Evolutionary conservation across 2,113 vertebrate genomes (phyloP).

Genomic region (Anas platyrhynchos): DNA sequence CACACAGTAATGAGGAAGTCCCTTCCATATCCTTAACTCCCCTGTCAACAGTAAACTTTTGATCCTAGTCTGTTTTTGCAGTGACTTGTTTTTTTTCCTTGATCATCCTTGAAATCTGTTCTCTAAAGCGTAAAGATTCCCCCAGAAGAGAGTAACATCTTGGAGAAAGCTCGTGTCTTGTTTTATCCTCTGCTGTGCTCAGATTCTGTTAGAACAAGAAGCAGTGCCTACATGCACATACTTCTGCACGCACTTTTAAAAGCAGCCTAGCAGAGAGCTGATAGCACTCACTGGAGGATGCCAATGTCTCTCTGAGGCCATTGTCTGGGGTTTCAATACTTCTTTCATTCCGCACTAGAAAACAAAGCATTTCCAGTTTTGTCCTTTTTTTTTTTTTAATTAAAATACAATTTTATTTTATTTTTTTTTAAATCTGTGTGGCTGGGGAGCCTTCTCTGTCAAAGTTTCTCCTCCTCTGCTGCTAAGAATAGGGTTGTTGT

Average conservation of each 20-base stretch:
- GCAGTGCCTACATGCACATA: fast-evolving
- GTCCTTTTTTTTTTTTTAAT: background rate
- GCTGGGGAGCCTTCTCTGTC: background rate
- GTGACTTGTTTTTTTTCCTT: background rate
- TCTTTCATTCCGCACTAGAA: background rate
- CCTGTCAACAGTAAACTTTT: background rate
- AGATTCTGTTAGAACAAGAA: background rate
- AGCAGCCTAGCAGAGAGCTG: background rate
- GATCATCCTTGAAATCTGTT: background rate
- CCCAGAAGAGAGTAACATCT: background rate
- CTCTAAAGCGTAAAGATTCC: background rate
- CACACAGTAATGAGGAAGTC: background rate
- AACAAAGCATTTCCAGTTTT: background rate
- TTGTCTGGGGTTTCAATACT: background rate
- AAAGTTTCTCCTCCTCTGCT: background rate
- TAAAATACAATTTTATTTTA: background rate
- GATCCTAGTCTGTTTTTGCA: background rate
- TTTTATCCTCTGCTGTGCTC: background rate
- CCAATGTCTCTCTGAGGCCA: background rate
- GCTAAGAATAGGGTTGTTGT: background rate
- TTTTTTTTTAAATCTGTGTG: background rate
- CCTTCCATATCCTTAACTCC: background rate
- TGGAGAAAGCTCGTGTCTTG: background rate
- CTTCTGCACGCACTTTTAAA: fast-evolving
- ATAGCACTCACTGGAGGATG: background rate